Percentiles rank a stretch among this genome's conserved stretches.
phyloP scores from a whole-genome alignment of 2,797 vertebrate genomes.

The Falco columbarius region DNA sequence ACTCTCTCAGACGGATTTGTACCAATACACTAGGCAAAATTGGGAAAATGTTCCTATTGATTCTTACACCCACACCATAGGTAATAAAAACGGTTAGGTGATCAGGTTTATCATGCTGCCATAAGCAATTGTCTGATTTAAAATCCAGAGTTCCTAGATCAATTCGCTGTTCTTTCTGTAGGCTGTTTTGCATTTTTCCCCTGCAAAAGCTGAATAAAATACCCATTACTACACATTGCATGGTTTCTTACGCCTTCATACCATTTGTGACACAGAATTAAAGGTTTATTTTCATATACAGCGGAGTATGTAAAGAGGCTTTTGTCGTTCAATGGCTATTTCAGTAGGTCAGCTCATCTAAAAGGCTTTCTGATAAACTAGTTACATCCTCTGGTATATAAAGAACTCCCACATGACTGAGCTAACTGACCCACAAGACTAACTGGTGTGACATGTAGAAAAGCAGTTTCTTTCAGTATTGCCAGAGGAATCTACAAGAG shows the following conservation, averaged over 20 bases:
- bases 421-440: background rate
- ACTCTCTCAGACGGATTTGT: background rate
- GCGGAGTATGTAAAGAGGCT: background rate
- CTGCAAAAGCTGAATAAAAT: background rate
- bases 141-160: background rate
- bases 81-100: background rate
- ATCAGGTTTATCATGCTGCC: background rate
- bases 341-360: background rate
- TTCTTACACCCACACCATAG: background rate
- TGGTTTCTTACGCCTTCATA: background rate
- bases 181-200: background rate
- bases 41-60: conserved; percentile 7
- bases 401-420: background rate
- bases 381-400: background rate
- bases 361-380: background rate
- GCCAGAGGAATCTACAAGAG: background rate
- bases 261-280: background rate
- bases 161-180: background rate
- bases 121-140: background rate
- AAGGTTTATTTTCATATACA: background rate
- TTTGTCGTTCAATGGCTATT: background rate
- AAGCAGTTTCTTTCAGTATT: background rate
- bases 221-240: fast-evolving
- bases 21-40: background rate
- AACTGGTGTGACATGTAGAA: background rate